Evolutionary conservation across 1,140 invertebrate genomes (phyloP), one percentile per base, ranked within the genome.

Genomic region (Drosophila punjabiensis): DNA sequence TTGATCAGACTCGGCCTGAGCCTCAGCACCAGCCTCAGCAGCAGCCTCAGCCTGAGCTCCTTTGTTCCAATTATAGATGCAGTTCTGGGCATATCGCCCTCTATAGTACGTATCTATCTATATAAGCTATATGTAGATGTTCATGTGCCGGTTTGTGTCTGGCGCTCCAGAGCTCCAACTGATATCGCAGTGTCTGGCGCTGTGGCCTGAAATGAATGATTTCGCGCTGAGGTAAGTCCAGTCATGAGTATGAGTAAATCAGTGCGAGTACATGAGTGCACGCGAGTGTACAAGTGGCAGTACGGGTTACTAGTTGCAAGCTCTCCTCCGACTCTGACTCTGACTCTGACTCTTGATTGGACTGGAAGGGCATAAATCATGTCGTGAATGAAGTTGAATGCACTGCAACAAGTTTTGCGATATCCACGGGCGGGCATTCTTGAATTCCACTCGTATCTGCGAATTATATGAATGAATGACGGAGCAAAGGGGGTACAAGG

Each of bases 31-130:
- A 30, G 48, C 20, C 61, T 53, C 48, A 32, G 58, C 4, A 39
- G 16, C 20, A 28, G 58, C 35, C 48, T 32, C 64, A 41, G 75
- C 11, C 45, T 10, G 48, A 60, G 67, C 84, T 85, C 82, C 79
- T 88, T 90, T 90, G 85, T 85, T 79, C 74, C 81, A 89, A 90
- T 90, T 89, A 89, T 89, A 89, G 85, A 90, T 82, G 80, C 63
- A 61, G 63, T 50, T 70, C 55, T 65, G 47, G 81, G 16, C 64
- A 76, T 70, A 82, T 59, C 55, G 58, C 55, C 55, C 35, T 58
- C 60, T 73, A 59, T 45, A 60, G 69, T 50, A 56, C 69, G 47
- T 41, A 41, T 41, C 14, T 41, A 41, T 41, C 14, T 74, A 37
- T 47, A 74, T 33, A 14, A 52, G 33, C 58, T 61, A 48, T 37